Evolutionary conservation across 2,113 vertebrate genomes (phyloP).

Genomic region (Cephalopterus ornatus): DNA sequence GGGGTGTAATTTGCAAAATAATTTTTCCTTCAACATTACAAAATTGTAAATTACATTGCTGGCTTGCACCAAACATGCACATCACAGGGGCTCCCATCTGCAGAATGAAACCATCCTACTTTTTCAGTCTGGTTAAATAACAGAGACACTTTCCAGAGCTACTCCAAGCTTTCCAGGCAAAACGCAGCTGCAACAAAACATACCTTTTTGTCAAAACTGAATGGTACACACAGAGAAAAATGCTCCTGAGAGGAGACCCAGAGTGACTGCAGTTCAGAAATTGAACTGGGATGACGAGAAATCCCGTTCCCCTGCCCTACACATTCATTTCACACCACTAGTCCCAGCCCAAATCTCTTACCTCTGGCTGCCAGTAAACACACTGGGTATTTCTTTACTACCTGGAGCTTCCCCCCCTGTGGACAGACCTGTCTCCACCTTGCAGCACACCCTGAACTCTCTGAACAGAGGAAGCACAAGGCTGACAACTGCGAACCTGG

Average conservation of each 20-base stretch:
- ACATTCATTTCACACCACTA: not conserved
- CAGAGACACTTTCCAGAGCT: not conserved
- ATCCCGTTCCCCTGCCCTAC: not conserved
- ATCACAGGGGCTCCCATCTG: not conserved
- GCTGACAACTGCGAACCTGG: not conserved
- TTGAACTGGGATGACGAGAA: not conserved
- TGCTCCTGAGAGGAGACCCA: not conserved
- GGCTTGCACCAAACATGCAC: not conserved
- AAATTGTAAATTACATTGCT: not conserved
- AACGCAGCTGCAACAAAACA: not conserved
- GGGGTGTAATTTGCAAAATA: not conserved
- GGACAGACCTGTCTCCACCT: not conserved
- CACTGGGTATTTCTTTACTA: not conserved
- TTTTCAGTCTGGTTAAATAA: not conserved
- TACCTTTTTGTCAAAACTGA: not conserved
- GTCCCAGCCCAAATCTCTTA: not conserved
- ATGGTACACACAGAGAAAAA: not conserved
- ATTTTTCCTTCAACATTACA: not conserved
- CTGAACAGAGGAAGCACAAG: not conserved
- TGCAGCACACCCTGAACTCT: rapidly evolving
- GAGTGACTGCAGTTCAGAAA: not conserved
- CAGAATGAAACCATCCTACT: not conserved
- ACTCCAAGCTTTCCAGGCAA: not conserved
- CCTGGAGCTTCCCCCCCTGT: not conserved
- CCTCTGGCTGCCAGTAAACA: not conserved